Base-by-base conservation (phyloP, 2,113 vertebrate genomes). In the Halcyon senegalensis region DNA sequence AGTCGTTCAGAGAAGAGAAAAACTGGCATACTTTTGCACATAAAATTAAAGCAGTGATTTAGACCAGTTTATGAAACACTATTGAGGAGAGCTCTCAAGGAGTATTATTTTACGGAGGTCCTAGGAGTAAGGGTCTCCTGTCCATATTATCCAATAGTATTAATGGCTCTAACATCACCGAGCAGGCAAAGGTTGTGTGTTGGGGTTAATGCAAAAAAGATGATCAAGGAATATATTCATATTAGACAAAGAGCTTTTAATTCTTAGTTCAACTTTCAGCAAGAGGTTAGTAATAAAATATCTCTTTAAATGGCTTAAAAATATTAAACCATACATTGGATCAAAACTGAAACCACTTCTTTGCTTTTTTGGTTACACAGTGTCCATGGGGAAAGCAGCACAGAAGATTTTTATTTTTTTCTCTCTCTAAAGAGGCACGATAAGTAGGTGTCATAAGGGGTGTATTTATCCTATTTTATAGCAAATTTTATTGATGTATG, bases 71-170 rank as follows among this genome's bases (percentile, higher is more conserved):
- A 17, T 56, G 51, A 70, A 66, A 21, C 16, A 7, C 25, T 16
- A 0, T 8, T 1, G 8, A 68, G 84, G 58, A 60, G 16, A 48
- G 39, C 27, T 81, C 48, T 51, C 3, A 2, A 24, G 33, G 18
- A 63, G 5, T 68, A 14, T 19, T 78, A 1, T 56, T 53, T 60
- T 43, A 4, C 10, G 27, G 41, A 53, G 27, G 23, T 17, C 13
- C 67, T 30, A 8, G 41, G 28, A 76, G 37, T 39, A 50, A 7
- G 16, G 27, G 5, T 55, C 30, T 58, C 43, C 62, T 66, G n/a
- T 10, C 31, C 12, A 0, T 16, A 1, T 51, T 41, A 8, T n/a
- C 10, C 30, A 30, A 1, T 27, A 10, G 11, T 33, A 3, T 11
- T 50, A 24, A 13, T 33, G 63, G 19, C 82, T 56, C 51, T 44